Base-by-base conservation (phyloP, 2,888 invertebrate genomes). In the Laothoe populi region DNA sequence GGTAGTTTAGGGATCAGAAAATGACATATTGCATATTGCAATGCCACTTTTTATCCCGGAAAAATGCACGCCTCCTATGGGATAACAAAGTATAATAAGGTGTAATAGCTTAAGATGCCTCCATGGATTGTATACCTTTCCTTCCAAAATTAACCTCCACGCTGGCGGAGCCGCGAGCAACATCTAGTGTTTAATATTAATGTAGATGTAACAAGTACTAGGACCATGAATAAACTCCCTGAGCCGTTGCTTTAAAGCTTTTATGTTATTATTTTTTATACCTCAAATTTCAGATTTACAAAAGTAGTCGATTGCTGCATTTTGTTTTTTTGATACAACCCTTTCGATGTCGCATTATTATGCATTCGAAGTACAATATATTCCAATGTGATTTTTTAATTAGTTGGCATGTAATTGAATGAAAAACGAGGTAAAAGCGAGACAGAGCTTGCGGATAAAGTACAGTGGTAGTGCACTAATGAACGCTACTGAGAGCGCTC, bases 381-480 rank as follows among this genome's bases (percentile, higher is more conserved):
- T 42, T 49, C 8, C 71, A 70, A 63, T 63, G 68, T 69, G 75
- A 78, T 81, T 76, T 79, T 79, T 80, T 81, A 83, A 82, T 85
- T 81, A 82, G 77, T 73, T 72, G 72, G 74, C 67, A 70, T 71
- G 78, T 81, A 82, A 84, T 84, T 80, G 82, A 85, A 82, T 82
- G 73, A 79, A 83, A 81, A 84, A 81, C 78, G 82, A 79, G 77
- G 72, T 76, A 67, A 73, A 63, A 73, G 72, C 63, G 78, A 75
- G 73, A 81, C 80, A 79, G 78, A 81, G 80, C 70, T 76, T 69
- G 74, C 71, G 78, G 77, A 81, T 81, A 82, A 82, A 85, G 75
- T 77, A 75, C 76, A 73, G 67, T 73, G 74, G 70, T 77, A 77
- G 79, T 78, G 78, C 79, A 78, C 84, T 88, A 88, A 88, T 87